Evolutionary conservation across 30 jellyfish, hydroid and myxozoan species (phyloP).

Genomic region (Nemopilema nomurai): DNA sequence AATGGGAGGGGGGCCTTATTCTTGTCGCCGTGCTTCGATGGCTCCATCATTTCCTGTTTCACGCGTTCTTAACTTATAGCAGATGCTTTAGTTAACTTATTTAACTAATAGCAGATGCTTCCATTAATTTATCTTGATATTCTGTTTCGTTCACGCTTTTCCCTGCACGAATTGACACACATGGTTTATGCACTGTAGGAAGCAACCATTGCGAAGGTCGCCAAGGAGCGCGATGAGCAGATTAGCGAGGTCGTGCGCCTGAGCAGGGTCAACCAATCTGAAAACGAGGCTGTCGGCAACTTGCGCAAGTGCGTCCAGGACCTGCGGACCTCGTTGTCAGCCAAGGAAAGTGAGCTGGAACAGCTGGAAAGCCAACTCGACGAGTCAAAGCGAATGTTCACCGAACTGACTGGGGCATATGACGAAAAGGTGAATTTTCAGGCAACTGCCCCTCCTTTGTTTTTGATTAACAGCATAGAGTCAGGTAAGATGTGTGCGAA

Average conservation of each 20-base stretch:
- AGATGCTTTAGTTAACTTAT: too few relatives aligned
- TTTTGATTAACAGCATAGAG: too few relatives aligned
- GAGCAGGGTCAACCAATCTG: constrained; percentile 73
- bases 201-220: constrained; percentile 28
- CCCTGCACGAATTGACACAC: neutral
- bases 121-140: neutral
- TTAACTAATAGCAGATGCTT: too few relatives aligned
- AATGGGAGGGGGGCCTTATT: too few relatives aligned
- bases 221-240: constrained; percentile 42
- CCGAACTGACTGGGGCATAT: constrained; percentile 47
- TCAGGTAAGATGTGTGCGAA: too few relatives aligned
- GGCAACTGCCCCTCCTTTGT: too few relatives aligned
- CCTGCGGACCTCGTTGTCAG: constrained; percentile 43
- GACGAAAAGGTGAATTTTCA: constrained; percentile 72
- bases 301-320: constrained; percentile 77
- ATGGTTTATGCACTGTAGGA: constrained; percentile 25
- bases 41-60: too few relatives aligned
- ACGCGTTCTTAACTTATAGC: too few relatives aligned
- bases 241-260: constrained; percentile 69
- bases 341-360: constrained; percentile 54
- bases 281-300: constrained; percentile 78
- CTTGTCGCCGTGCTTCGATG: too few relatives aligned
- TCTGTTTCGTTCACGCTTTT: neutral
- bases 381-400: constrained; percentile 62
- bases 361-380: constrained; percentile 69